A percentile compares a stretch with the other conserved stretches of the same genome.
phyloP scores from a whole-genome alignment of 2,113 vertebrate genomes.

The Mus musculus region GRCm39 chr8:114785501-114786000 shows the following conservation, averaged over 20 bases:
- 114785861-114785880: not conserved
- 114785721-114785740: not conserved
- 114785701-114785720: not conserved
- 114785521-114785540: not conserved
- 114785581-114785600: not conserved
- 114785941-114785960: not conserved
- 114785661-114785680: constrained; percentile 9
- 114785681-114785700: constrained; percentile 2
- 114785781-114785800: not conserved
- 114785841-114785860: not conserved
- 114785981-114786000: not conserved
- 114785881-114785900: not conserved
- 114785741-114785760: not conserved
- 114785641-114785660: not conserved
- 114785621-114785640: not conserved
- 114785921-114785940: not conserved
- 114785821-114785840: not conserved
- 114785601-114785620: not conserved
- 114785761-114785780: constrained; percentile 33
- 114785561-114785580: not conserved
- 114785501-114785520: not conserved
- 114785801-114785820: not conserved
- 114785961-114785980: not conserved
- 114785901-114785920: not conserved
- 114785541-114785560: not conserved